phyloP scores from a whole-genome alignment of 2,888 invertebrate species.

The Hemicrepidius hirtus region DNA sequence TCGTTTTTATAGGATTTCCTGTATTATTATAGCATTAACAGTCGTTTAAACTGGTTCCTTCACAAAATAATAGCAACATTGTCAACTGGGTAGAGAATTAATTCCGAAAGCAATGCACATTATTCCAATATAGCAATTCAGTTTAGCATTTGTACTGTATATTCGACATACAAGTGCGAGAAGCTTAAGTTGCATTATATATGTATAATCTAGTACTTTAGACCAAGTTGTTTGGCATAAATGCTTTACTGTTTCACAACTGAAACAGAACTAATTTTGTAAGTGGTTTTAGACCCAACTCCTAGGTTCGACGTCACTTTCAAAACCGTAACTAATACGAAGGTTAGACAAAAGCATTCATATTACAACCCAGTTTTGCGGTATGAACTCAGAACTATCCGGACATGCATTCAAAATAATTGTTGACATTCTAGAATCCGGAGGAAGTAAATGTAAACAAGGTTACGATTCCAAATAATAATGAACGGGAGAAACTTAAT shows the following conservation, averaged over 20 bases:
- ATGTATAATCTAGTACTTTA: slow-evolving; percentile 9
- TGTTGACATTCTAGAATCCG: too few relatives aligned
- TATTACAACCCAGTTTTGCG: too few relatives aligned
- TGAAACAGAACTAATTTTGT: slow-evolving; percentile 14
- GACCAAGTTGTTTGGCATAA: slow-evolving; percentile 11
- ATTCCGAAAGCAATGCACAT: not conserved
- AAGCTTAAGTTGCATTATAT: slow-evolving; percentile 11
- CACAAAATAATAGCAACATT: too few relatives aligned
- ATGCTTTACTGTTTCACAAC: slow-evolving; percentile 11
- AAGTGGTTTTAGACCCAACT: slow-evolving; percentile 8
- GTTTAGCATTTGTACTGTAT: not conserved
- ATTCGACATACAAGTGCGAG: slow-evolving; percentile 2
- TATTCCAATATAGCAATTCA: not conserved
- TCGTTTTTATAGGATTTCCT: too few relatives aligned
- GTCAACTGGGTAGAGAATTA: not conserved
- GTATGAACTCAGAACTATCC: too few relatives aligned
- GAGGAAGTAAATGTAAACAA: too few relatives aligned
- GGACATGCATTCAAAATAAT: too few relatives aligned
- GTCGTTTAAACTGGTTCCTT: too few relatives aligned
- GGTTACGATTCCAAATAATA: too few relatives aligned
- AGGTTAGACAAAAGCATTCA: not conserved
- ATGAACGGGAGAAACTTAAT: too few relatives aligned
- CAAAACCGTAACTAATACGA: slow-evolving; percentile 3
- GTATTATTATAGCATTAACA: too few relatives aligned
- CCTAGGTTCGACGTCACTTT: not conserved